A percentile compares a stretch with the other conserved stretches of the same genome.
phyloP scores from a whole-genome alignment of 2,113 vertebrate species.

The Camarhynchus parvulus region DNA sequence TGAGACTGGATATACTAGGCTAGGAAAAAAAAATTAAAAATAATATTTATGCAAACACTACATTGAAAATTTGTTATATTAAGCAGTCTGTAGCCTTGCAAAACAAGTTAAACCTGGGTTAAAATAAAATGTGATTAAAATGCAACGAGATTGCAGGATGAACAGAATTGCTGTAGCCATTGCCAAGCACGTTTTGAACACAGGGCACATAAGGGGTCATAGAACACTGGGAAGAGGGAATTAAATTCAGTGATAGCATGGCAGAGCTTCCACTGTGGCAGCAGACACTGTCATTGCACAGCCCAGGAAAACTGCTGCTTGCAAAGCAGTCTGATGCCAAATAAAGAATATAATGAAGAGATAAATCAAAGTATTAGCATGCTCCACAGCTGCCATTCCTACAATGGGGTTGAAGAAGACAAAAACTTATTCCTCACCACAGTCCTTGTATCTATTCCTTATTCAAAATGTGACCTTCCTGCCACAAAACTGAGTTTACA shows the following conservation, averaged over 20 bases:
- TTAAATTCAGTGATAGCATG: background rate
- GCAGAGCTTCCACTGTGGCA: background rate
- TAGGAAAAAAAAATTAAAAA: background rate
- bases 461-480: background rate
- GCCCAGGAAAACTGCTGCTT: background rate
- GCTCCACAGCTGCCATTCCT: background rate
- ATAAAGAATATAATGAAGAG: background rate
- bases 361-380: background rate
- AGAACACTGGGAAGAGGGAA: background rate
- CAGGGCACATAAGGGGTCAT: background rate
- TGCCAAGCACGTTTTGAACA: background rate
- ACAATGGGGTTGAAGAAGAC: background rate
- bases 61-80: background rate
- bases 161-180: background rate
- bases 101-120: background rate
- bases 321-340: background rate
- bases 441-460: background rate
- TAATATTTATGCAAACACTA: background rate
- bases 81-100: background rate
- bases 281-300: background rate
- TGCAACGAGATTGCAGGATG: background rate
- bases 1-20: background rate
- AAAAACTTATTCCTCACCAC: background rate
- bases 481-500: fast-evolving
- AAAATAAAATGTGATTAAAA: background rate